Base-by-base conservation (phyloP, 1,140 invertebrate genomes). In the Drosophila serrata region DNA sequence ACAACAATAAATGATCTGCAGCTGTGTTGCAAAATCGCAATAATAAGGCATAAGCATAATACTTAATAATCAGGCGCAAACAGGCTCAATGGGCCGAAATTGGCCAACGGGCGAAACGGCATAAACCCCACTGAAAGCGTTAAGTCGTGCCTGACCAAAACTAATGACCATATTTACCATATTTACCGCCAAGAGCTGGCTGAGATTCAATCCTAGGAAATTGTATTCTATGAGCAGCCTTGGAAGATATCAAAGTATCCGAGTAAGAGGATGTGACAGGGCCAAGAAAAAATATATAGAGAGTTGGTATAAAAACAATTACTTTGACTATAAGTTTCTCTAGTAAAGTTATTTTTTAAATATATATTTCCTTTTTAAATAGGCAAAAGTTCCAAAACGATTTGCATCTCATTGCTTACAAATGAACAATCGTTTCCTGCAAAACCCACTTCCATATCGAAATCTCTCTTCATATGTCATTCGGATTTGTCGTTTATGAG, bases 1-100 rank as follows among this genome's bases (percentile, higher is more conserved):
- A 82, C 78, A 81, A 62, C 59, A 74, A 79, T 85, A 90, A 88
- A 81, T 84, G 77, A 62, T 62, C 58, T 81, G 85, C 85, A 90
- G 85, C 85, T 90, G 85, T 64, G 68, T 59, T 53, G 79, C 73
- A 58, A 67, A 40, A 76, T 64, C 61, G 39, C 85, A 82, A 80
- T 81, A 81, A 84, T 85, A 72, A 57, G 53, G 53, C 53, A 59
- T 69, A 74, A 74, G 57, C 70, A 74, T 76, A 76, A 76, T 76
- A 37, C 51, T 53, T 53, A 85, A 90, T 90, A 85, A 85, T 85
- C 85, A 90, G 85, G 85, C 81, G 77, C 85, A 85, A 81, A 77
- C 82, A 90, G 81, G 85, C 85, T 85, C 85, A 90, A 81, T 75
- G 80, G 80, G 70, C 86, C 85, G 79, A 90, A 78, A 42, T 45